Evolutionary conservation across 2,797 vertebrate species (phyloP).

Genomic region (Pseudochromis fuscus): DNA sequence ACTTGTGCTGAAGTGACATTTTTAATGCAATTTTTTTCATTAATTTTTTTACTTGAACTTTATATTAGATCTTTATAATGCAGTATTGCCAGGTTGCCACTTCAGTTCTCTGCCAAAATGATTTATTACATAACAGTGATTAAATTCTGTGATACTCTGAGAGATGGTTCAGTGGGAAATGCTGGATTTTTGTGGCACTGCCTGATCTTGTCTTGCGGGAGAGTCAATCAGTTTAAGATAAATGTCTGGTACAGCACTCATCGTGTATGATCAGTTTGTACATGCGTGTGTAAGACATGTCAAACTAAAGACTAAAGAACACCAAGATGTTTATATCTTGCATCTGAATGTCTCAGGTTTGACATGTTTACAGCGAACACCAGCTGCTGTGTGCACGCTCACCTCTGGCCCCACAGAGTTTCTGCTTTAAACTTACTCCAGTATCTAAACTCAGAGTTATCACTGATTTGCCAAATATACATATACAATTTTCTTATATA

Average conservation of each 20-base stretch:
- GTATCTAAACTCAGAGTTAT: no score
- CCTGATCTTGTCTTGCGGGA: neutral
- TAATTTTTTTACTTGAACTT: no score
- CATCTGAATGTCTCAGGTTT: slow-evolving; percentile 25
- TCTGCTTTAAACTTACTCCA: no score
- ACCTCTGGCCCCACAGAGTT: slow-evolving; percentile 2
- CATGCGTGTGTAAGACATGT: slow-evolving; percentile 16
- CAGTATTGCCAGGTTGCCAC: neutral
- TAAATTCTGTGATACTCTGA: no score
- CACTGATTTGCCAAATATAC: slow-evolving; percentile 6
- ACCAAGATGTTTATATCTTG: slow-evolving; percentile 42
- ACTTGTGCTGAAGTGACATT: neutral
- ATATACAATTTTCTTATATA: slow-evolving; percentile 1
- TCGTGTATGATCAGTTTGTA: slow-evolving; percentile 27
- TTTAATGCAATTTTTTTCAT: no score
- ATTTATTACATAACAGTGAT: no score
- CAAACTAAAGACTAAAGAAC: slow-evolving; percentile 34
- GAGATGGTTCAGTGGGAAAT: slow-evolving; percentile 6
- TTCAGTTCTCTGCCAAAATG: neutral
- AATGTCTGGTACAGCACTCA: slow-evolving; percentile 5
- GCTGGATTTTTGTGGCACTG: neutral
- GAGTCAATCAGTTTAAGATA: slow-evolving; percentile 8
- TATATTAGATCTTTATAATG: neutral
- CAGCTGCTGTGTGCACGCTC: slow-evolving; percentile 1
- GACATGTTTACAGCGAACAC: slow-evolving; percentile 28